phyloP scores from a whole-genome alignment of 2,113 vertebrate genomes.

The Coryphaenoides rupestris region DNA sequence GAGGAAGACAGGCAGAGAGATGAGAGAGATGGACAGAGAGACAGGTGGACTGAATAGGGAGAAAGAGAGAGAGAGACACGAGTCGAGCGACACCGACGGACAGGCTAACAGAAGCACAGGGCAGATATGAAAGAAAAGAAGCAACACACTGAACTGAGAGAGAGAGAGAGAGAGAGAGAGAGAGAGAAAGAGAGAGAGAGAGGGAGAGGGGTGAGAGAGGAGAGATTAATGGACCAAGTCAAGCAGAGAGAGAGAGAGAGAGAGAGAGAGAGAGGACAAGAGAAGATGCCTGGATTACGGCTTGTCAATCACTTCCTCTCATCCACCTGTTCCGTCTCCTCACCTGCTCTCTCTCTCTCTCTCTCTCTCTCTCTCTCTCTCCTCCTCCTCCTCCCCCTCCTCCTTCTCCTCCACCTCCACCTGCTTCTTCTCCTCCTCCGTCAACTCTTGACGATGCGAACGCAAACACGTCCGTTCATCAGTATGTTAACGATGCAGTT shows the following conservation, averaged over 20 bases:
- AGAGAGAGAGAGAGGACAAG: not conserved
- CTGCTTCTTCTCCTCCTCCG: constrained; percentile 3
- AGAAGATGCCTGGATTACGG: not conserved
- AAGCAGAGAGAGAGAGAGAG: not conserved
- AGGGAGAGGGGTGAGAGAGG: too few relatives aligned
- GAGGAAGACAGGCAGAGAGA: too few relatives aligned
- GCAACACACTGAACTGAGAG: too few relatives aligned
- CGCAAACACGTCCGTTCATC: constrained; percentile 47
- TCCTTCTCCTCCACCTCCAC: not conserved
- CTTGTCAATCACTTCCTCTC: not conserved
- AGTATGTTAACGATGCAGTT: constrained; percentile 42
- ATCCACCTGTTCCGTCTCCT: not conserved
- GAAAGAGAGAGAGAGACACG: too few relatives aligned
- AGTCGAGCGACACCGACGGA: too few relatives aligned
- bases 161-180: too few relatives aligned
- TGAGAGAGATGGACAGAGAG: too few relatives aligned
- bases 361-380: not conserved
- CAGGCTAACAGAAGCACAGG: too few relatives aligned
- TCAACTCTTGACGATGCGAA: constrained; percentile 19
- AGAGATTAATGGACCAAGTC: not conserved
- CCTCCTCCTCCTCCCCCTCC: not conserved
- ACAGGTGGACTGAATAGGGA: too few relatives aligned
- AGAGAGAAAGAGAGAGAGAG: too few relatives aligned
- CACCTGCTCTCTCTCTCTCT: not conserved
- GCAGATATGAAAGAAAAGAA: too few relatives aligned